Percentiles rank a stretch among this genome's conserved stretches.
Conservation (phyloP, 2,797 vertebrate genomes). For the Hemibagrus guttatus region DNA sequence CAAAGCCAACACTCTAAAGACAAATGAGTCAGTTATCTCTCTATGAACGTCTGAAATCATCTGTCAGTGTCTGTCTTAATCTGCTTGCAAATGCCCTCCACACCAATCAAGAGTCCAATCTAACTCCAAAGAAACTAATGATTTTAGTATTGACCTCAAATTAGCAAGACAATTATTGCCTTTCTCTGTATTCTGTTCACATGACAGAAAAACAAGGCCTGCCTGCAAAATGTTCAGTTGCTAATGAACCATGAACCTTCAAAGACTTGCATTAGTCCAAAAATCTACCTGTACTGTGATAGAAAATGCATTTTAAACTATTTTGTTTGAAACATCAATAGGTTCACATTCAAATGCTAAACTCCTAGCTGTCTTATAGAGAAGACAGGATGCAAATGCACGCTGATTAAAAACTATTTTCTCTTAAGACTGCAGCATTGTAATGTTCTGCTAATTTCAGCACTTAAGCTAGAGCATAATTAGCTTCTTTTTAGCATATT, state of each 20-base stretch:
- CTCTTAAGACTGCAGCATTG: conserved; percentile 41
- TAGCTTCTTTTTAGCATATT: conserved; percentile 55
- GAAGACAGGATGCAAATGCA: conserved; percentile 49
- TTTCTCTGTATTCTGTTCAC: conserved; percentile 40
- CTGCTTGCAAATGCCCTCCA: conserved; percentile 2
- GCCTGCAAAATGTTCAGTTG: conserved; percentile 35
- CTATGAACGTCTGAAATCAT: conserved; percentile 23
- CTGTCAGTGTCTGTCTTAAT: conserved; percentile 25
- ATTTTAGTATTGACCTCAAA: conserved; percentile 53
- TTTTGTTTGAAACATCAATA: conserved; percentile 18
- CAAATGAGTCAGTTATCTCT: conserved; percentile 22
- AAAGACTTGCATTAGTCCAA: conserved; percentile 14
- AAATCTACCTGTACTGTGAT: background rate
- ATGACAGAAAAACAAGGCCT: conserved; percentile 24
- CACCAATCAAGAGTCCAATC: conserved; percentile 33
- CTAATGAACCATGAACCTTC: conserved; percentile 16
- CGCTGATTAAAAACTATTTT: conserved; percentile 46
- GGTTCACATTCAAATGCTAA: conserved; percentile 14
- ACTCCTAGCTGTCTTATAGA: conserved; percentile 19
- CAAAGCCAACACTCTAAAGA: conserved; percentile 23
- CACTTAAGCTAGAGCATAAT: conserved; percentile 52
- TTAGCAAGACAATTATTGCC: conserved; percentile 51
- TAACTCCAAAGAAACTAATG: conserved; percentile 45
- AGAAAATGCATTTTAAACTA: background rate
- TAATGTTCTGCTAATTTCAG: conserved; percentile 51